Evolutionary conservation across 2,797 vertebrate species (phyloP).

Genomic region (Perodicticus potto): DNA sequence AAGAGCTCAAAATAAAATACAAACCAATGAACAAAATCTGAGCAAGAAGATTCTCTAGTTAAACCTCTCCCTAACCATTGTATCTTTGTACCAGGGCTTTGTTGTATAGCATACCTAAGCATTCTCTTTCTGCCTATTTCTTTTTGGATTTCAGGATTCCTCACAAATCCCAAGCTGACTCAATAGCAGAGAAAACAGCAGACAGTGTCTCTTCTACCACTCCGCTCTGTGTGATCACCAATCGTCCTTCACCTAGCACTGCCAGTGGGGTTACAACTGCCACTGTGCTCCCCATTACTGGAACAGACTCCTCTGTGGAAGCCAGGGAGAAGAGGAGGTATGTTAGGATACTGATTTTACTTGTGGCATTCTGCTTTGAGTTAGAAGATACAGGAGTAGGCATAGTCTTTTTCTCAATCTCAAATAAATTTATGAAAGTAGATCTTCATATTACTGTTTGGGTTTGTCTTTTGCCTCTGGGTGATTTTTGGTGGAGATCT

Average conservation of each 20-base stretch:
- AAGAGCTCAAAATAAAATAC: constrained; percentile 20
- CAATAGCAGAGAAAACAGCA: constrained; percentile 85
- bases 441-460: background rate
- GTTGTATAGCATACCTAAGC: background rate
- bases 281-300: constrained; percentile 75
- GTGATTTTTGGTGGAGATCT: background rate
- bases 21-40: constrained; percentile 1
- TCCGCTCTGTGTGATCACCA: constrained; percentile 89
- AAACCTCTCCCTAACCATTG: background rate
- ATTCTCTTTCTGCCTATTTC: constrained; percentile 11
- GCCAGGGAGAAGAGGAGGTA: constrained; percentile 88
- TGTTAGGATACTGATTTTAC: background rate
- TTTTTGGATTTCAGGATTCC: constrained; percentile 86
- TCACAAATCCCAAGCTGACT: constrained; percentile 86
- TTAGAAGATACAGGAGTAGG: background rate
- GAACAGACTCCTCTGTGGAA: constrained; percentile 87
- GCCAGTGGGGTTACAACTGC: constrained; percentile 83
- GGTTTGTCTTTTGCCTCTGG: background rate
- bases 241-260: constrained; percentile 82
- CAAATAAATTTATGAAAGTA: background rate
- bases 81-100: background rate
- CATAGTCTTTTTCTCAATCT: background rate
- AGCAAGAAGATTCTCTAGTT: background rate
- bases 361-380: background rate
- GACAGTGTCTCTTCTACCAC: constrained; percentile 84